Percentiles rank a stretch among this genome's conserved stretches.
Evolutionary conservation across 64 coral and sea anemone species (phyloP).

Genomic region (Stylophora pistillata): DNA sequence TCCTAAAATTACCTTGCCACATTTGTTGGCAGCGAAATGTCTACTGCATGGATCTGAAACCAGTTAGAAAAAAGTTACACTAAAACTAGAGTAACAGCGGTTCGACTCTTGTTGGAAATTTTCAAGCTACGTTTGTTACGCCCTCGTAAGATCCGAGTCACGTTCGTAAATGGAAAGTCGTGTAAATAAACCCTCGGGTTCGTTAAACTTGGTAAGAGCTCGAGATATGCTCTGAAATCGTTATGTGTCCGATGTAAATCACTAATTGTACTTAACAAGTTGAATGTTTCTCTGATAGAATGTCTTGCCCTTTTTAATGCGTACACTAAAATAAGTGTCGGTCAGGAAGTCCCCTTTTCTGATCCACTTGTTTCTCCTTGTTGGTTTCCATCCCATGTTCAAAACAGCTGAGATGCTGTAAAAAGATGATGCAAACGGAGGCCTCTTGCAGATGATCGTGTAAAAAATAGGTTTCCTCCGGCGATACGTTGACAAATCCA

Average conservation of each 20-base stretch:
- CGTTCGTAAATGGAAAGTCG: background rate
- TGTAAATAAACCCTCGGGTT: background rate
- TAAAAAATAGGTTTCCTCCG: slow-evolving; percentile 34
- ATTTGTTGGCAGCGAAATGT: too few species aligned
- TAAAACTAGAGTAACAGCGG: too few species aligned
- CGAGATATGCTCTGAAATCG: background rate
- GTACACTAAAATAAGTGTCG: slow-evolving; percentile 31
- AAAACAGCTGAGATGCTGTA: slow-evolving; percentile 47
- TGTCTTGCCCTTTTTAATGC: slow-evolving; percentile 1
- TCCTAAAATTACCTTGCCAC: too few species aligned
- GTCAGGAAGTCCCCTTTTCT: slow-evolving; percentile 41
- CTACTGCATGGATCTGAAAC: too few species aligned
- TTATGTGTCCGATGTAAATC: background rate
- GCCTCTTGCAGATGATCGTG: slow-evolving; percentile 24
- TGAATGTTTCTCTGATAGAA: slow-evolving; percentile 20
- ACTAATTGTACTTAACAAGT: slow-evolving; percentile 7
- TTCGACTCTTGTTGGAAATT: too few species aligned
- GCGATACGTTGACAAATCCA: slow-evolving; percentile 28
- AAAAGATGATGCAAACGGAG: background rate
- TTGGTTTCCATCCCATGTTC: slow-evolving; percentile 50
- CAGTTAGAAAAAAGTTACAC: too few species aligned
- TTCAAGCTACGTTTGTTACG: too few species aligned
- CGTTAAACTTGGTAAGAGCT: background rate
- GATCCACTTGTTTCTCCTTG: slow-evolving; percentile 19
- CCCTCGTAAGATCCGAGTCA: too few species aligned